phyloP scores from a whole-genome alignment of 2,113 vertebrate species.

The Sceloporus tristichus region DNA sequence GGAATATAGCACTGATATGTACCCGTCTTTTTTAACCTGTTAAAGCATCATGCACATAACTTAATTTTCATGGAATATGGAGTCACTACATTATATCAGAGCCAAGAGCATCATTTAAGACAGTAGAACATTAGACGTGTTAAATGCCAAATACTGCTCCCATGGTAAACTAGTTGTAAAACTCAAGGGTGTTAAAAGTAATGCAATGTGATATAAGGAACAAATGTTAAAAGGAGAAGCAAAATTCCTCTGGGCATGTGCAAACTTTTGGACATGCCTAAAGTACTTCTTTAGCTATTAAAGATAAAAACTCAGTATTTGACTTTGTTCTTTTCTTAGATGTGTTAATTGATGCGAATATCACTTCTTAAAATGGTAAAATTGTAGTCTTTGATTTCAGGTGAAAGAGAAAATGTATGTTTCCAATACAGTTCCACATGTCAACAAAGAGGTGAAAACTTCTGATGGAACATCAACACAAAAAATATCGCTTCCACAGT shows the following conservation, averaged over 20 bases:
- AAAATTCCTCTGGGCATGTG: background rate
- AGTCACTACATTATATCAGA: background rate
- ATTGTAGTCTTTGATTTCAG: constrained; percentile 48
- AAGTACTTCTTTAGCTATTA: background rate
- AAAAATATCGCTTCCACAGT: constrained; percentile 80
- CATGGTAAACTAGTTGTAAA: background rate
- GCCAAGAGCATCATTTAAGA: background rate
- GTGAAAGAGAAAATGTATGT: constrained; percentile 78
- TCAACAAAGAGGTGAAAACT: constrained; percentile 76
- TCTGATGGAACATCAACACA: constrained; percentile 68
- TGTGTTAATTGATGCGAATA: background rate
- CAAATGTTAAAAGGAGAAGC: background rate
- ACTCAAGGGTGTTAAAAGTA: background rate
- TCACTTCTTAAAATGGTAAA: background rate
- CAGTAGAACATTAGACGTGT: background rate
- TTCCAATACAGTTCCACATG: constrained; percentile 74
- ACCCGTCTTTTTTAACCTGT: background rate
- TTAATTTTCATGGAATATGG: background rate
- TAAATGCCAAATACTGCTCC: background rate
- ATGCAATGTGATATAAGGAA: background rate
- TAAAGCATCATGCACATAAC: background rate
- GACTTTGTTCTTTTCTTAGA: background rate
- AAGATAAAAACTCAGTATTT: background rate
- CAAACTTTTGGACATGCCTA: background rate
- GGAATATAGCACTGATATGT: background rate